Evolutionary conservation across 2,888 invertebrate species (phyloP), one percentile per base, ranked within the genome.

Genomic region (Escarpia spicata): DNA sequence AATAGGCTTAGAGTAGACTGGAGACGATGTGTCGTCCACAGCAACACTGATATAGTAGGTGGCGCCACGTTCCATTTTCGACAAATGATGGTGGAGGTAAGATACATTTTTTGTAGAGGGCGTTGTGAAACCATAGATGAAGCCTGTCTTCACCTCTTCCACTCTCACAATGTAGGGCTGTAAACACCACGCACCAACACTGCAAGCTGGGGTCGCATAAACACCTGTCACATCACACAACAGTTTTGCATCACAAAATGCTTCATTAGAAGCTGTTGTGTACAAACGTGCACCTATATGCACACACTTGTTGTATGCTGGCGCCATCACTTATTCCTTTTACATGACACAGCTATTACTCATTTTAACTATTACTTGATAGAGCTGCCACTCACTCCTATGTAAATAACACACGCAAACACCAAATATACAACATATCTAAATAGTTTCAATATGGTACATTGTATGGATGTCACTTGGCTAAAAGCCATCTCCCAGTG

Each of bases 41-140:
- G 75, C 19, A 31, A 93, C 93, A n/a, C 92, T 92, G 15, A 92
- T 90, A 15, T 52, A 6, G 75, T 93, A 93, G 75, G 92, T 92
- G 92, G 92, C 92, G 45, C 93, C 92, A 26, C 92, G 92, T 37
- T 52, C n/a, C 15, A 92, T 43, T 60, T 93, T 92, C 75, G 37
- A 31, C 60, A 92, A 31, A 43, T 31, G 37, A 44, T 31, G 9
- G 43, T 26, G n/a, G 43, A 92, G 37, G 10, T 26, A 26, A 26
- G 75, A 26, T 6, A 75, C 75, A 6, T 75, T n/a, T 26, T 2
- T 75, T 75, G 75, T 75, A 26, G n/a, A 26, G 19, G 26, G 26
- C 26, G 6, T n/a, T n/a, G 26, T 75, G n/a, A 75, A 75, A n/a
- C 75, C 75, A 26, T 26, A 19, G n/a, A 75, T 26, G 75, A 26